Evolutionary conservation across 2,113 vertebrate species (phyloP), one percentile per base, ranked within the genome.

Genomic region (Lasiurus borealis): DNA sequence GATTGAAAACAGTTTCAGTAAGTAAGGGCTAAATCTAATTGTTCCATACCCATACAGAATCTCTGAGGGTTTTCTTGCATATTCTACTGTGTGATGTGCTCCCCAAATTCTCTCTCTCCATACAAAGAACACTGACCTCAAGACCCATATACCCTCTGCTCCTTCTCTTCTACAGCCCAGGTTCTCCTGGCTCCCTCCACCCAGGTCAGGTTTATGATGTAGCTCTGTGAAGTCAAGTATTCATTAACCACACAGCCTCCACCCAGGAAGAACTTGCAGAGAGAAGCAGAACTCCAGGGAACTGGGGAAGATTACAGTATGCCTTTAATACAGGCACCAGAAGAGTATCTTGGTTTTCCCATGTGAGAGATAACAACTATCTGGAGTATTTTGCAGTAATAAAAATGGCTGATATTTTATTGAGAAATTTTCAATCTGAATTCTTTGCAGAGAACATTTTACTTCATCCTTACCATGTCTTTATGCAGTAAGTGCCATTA

Each of bases 1-100:
- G 85, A 95, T 46, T 14, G n/a, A 84, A 95, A 77, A 23, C 44
- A 78, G 34, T 81, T 93, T 93, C 21, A 52, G 21, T 85, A 90
- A 52, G 21, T 85, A 90, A 72, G 31, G 75, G 71, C 64, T 86
- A 50, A 88, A 44, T 59, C 52, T 59, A 68, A 72, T 36, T 57
- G 6, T 85, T 81, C 76, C 23, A 23, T 19, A 87, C 16, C 36
- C 10, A n/a, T 23, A 27, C 8, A 34, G 29, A 29, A 11, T 88
- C 88, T 95, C 68, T 48, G 34, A 31, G n/a, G 29, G 52, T 40
- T 68, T 85, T 80, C 48, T 80, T 85, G 29, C 18, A 48, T 80
- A 76, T 88, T 68, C n/a, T 2, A 11, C 48, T 44, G 2, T 76
- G 40, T 46, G 59, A 25, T 80, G 2, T 46, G 3, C 31, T 68